A percentile compares a stretch with the other conserved stretches of the same genome.
Evolutionary conservation across 1,140 invertebrate species (phyloP).

Genomic region (Diabrotica virgifera): DNA sequence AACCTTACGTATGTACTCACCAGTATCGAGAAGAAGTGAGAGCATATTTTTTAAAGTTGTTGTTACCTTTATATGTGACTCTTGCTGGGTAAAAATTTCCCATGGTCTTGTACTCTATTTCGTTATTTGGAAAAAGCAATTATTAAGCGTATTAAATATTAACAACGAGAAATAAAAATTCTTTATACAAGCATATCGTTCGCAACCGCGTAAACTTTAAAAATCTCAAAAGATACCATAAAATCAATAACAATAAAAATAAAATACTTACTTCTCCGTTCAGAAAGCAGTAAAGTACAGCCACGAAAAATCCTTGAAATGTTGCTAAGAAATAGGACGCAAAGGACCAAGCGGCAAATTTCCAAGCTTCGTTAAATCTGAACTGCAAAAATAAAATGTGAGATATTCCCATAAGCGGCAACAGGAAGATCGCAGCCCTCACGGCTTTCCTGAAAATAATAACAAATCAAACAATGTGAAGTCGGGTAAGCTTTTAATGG

Average conservation of each 20-base stretch:
- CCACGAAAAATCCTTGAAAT: constrained; percentile 84
- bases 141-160: too few relatives aligned
- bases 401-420: constrained; percentile 79
- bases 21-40: too few relatives aligned
- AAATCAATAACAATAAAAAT: constrained; percentile 5
- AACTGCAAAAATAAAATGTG: constrained; percentile 72
- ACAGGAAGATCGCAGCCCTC: constrained; percentile 71
- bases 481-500: too few relatives aligned
- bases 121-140: too few relatives aligned
- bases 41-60: too few relatives aligned
- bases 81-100: too few relatives aligned
- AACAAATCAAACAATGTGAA: not conserved
- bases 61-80: too few relatives aligned
- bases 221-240: not conserved
- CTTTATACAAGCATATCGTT: too few relatives aligned
- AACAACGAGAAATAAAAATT: too few relatives aligned
- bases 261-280: constrained; percentile 74
- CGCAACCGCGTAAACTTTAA: too few relatives aligned
- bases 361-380: constrained; percentile 63
- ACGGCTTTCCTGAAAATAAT: constrained; percentile 68
- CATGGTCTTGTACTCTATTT: too few relatives aligned
- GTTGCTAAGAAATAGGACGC: constrained; percentile 75
- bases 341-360: constrained; percentile 80
- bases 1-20: too few relatives aligned
- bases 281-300: constrained; percentile 81